Percentiles rank a stretch among this genome's conserved stretches.
These are phyloP conservation scores for Synergus gifuensis DNA, from an alignment of 2,888 invertebrate species.

Conservation along the genomic window DNA sequence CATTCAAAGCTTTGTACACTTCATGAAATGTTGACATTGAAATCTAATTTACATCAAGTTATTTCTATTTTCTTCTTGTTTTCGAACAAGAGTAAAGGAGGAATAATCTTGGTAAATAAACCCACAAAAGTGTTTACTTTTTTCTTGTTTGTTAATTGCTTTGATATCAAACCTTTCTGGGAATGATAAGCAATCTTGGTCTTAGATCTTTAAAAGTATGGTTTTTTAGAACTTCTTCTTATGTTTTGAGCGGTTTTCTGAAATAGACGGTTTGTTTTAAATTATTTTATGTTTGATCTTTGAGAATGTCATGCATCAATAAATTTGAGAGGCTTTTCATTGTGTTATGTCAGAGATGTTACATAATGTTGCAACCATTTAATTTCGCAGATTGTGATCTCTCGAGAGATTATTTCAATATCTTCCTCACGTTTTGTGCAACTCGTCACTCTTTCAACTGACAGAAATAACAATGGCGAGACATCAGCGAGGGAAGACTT, in stretches of 20 bases:
- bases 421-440: constrained; percentile 7
- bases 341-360: background rate
- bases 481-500: background rate
- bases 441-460: background rate
- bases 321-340: background rate
- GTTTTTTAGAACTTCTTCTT: too few relatives aligned
- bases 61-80: constrained; percentile 4
- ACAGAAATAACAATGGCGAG: constrained; percentile 19
- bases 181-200: too few relatives aligned
- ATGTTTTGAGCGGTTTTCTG: too few relatives aligned
- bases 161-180: background rate
- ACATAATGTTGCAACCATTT: background rate
- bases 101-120: background rate
- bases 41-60: constrained; percentile 25
- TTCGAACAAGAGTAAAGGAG: background rate
- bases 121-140: constrained; percentile 9
- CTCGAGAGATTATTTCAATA: constrained; percentile 25
- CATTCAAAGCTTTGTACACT: constrained; percentile 33
- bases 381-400: constrained; percentile 13
- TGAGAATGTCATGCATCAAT: too few relatives aligned
- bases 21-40: constrained; percentile 29
- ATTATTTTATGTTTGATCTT: too few relatives aligned
- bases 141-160: background rate
- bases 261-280: too few relatives aligned
- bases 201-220: too few relatives aligned